These are phyloP conservation scores for Oreochromis tanganicae DNA, from an alignment of 2,113 vertebrate genomes.

Conservation along the genomic window DNA sequence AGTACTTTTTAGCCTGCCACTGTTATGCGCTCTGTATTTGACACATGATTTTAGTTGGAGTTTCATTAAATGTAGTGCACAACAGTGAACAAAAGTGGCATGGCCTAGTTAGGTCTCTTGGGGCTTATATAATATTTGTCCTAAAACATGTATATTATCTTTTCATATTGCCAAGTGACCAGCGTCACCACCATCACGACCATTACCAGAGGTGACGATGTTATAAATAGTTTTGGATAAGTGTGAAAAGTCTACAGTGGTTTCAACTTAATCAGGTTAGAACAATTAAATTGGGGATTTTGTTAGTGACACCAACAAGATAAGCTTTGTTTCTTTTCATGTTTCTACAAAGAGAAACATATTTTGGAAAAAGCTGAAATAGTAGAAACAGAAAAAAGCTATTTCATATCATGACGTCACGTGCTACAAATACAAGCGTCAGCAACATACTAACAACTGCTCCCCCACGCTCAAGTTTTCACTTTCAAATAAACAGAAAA, in stretches of 20 bases:
- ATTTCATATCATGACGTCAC: not conserved
- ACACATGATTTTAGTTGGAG: not conserved
- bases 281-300: not conserved
- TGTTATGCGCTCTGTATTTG: not conserved
- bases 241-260: not conserved
- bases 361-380: not conserved
- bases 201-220: not conserved
- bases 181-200: not conserved
- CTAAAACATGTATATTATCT: not conserved
- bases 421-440: not conserved
- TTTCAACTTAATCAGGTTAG: not conserved
- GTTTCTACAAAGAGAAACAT: not conserved
- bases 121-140: not conserved
- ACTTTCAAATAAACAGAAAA: not conserved
- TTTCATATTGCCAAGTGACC: not conserved
- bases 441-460: not conserved
- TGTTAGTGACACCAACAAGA: not conserved
- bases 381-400: not conserved
- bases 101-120: not conserved
- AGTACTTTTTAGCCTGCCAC: not conserved
- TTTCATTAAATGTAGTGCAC: not conserved
- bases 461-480: not conserved
- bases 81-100: not conserved
- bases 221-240: not conserved
- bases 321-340: not conserved